A percentile compares a stretch with the other conserved stretches of the same genome.
Conservation (phyloP, 2,888 invertebrate genomes). For the Melinaea marsaeus region DNA sequence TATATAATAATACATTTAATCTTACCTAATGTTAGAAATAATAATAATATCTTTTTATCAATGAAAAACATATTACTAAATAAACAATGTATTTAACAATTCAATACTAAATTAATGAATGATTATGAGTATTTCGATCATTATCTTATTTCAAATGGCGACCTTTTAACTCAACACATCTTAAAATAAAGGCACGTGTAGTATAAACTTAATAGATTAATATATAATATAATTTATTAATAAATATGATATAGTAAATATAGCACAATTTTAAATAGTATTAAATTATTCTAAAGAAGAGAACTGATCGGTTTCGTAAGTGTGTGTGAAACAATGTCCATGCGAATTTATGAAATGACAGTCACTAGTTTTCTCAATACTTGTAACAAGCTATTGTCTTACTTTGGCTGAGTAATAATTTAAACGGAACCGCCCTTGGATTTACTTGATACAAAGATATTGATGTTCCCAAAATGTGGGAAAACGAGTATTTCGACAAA, state of each 20-base stretch:
- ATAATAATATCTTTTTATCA: too few species aligned
- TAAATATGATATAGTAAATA: too few species aligned
- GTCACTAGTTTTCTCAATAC: slow-evolving; percentile 47
- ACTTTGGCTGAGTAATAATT: slow-evolving; percentile 23
- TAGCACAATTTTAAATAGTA: too few species aligned
- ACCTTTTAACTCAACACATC: slow-evolving; percentile 1
- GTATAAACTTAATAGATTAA: too few species aligned
- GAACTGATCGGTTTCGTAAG: slow-evolving; percentile 9
- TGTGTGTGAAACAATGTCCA: slow-evolving; percentile 59
- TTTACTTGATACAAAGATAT: background rate
- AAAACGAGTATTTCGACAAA: background rate
- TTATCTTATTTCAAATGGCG: background rate
- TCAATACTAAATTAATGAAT: background rate
- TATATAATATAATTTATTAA: too few species aligned
- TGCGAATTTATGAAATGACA: slow-evolving; percentile 58
- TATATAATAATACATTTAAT: too few species aligned
- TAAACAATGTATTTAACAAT: background rate
- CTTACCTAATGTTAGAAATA: too few species aligned
- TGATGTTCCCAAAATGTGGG: slow-evolving; percentile 2
- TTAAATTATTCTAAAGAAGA: background rate
- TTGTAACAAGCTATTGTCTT: slow-evolving; percentile 48
- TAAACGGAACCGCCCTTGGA: slow-evolving; percentile 9
- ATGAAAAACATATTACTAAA: too few species aligned
- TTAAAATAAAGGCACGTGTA: background rate
- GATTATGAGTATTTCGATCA: background rate